phyloP scores from a whole-genome alignment of 2,113 vertebrate genomes.

The Gallinago paraguaiae region DNA sequence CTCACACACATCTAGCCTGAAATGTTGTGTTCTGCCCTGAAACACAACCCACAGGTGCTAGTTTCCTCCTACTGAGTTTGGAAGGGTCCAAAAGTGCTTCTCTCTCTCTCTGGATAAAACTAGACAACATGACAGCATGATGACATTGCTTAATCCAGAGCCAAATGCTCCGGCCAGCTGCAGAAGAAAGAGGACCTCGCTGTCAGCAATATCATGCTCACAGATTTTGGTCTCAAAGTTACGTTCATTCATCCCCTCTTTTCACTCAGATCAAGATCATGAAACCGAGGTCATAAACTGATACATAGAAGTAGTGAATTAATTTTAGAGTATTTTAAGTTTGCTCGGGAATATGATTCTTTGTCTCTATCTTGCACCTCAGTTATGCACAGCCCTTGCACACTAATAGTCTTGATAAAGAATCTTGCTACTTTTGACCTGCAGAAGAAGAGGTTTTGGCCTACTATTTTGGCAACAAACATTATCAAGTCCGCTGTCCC shows the following conservation, averaged over 20 bases:
- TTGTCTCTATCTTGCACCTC: not conserved
- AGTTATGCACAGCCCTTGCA: not conserved
- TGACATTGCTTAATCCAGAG: not conserved
- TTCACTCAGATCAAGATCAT: not conserved
- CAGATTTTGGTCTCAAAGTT: not conserved
- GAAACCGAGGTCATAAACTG: not conserved
- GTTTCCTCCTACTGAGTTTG: not conserved
- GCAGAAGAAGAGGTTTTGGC: not conserved
- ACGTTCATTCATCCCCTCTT: not conserved
- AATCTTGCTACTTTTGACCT: not conserved
- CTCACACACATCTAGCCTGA: not conserved
- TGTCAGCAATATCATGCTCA: not conserved
- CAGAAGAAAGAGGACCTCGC: not conserved
- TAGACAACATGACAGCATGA: fast-evolving
- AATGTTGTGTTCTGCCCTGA: not conserved
- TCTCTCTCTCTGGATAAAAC: not conserved
- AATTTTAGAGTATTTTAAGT: not conserved
- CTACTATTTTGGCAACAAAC: not conserved
- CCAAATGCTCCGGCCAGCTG: not conserved
- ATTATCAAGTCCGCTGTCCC: not conserved
- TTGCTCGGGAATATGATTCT: not conserved
- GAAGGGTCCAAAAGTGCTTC: not conserved
- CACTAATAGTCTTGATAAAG: not conserved
- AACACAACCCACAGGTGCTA: not conserved
- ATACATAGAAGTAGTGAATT: not conserved